A percentile compares a stretch with the other conserved stretches of the same genome.
Conservation (phyloP, 2,888 invertebrate species). For the Ormyrus thymus region DNA sequence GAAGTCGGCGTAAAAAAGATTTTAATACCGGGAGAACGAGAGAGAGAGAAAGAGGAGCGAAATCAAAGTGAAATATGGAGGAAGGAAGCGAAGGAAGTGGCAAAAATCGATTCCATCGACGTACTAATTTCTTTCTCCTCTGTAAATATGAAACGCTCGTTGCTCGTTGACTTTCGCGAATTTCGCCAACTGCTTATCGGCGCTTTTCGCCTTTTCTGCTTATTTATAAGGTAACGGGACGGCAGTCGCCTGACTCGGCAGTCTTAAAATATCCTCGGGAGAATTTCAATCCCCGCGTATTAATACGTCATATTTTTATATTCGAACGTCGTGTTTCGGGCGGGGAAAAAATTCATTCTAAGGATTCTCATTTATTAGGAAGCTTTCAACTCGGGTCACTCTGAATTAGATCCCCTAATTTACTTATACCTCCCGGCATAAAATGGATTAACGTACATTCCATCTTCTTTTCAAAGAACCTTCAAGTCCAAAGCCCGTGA, state of each 20-base stretch:
- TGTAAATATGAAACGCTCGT: slow-evolving; percentile 11
- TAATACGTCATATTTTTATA: too few relatives aligned
- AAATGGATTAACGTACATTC: too few relatives aligned
- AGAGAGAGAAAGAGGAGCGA: neutral
- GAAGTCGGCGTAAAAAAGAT: slow-evolving; percentile 38
- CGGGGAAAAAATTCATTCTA: too few relatives aligned
- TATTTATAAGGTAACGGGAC: too few relatives aligned
- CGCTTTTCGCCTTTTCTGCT: neutral
- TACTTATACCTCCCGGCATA: too few relatives aligned
- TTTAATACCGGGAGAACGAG: slow-evolving; percentile 9
- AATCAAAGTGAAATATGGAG: slow-evolving; percentile 39
- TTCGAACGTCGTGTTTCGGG: too few relatives aligned
- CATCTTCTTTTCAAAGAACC: too few relatives aligned
- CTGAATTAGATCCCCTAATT: too few relatives aligned
- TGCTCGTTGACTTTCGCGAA: slow-evolving; percentile 8
- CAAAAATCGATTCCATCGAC: slow-evolving; percentile 30
- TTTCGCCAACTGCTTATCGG: slow-evolving; percentile 8
- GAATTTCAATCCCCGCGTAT: neutral
- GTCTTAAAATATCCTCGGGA: neutral
- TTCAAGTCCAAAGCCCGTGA: too few relatives aligned
- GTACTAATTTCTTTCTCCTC: slow-evolving; percentile 30
- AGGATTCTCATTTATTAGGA: too few relatives aligned
- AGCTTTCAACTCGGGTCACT: too few relatives aligned
- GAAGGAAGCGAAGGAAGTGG: slow-evolving; percentile 10
- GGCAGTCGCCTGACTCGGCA: neutral